Percentiles rank a stretch among this genome's conserved stretches.
Evolutionary conservation across 2,113 vertebrate genomes (phyloP).

Genomic region (Eupsittula cactorum): DNA sequence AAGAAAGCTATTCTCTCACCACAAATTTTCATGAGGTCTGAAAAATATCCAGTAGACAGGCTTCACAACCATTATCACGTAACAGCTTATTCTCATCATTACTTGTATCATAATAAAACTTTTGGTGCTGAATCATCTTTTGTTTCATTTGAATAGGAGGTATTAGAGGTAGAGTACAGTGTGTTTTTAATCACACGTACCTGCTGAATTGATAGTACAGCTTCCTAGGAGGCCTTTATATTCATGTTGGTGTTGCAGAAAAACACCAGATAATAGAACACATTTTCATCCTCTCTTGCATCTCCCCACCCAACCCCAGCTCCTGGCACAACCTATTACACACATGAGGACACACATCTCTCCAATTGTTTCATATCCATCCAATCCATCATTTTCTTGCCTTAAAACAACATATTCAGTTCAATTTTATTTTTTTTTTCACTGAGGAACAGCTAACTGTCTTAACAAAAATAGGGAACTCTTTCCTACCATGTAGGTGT

Average conservation of each 20-base stretch:
- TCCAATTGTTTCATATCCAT: slow-evolving; percentile 30
- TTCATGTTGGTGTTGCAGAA: background rate
- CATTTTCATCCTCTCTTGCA: background rate
- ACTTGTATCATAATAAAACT: background rate
- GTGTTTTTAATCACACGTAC: background rate
- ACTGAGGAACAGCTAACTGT: background rate
- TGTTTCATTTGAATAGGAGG: background rate
- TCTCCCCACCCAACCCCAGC: background rate
- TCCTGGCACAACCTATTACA: slow-evolving; percentile 39
- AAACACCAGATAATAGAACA: background rate
- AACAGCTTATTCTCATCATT: background rate
- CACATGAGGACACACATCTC: slow-evolving; percentile 44
- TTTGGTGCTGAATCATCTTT: background rate
- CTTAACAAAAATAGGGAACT: background rate
- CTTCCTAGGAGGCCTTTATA: background rate
- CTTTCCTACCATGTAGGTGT: background rate
- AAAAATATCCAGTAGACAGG: background rate
- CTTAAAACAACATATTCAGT: background rate
- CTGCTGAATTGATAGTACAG: background rate
- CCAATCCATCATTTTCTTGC: slow-evolving; percentile 36
- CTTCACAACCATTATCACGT: background rate
- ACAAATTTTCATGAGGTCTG: background rate
- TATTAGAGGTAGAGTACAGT: background rate
- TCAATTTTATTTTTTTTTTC: background rate
- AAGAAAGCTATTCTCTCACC: background rate